Evolutionary conservation across 2,888 invertebrate species (phyloP).

Genomic region (Epinotia ramella): DNA sequence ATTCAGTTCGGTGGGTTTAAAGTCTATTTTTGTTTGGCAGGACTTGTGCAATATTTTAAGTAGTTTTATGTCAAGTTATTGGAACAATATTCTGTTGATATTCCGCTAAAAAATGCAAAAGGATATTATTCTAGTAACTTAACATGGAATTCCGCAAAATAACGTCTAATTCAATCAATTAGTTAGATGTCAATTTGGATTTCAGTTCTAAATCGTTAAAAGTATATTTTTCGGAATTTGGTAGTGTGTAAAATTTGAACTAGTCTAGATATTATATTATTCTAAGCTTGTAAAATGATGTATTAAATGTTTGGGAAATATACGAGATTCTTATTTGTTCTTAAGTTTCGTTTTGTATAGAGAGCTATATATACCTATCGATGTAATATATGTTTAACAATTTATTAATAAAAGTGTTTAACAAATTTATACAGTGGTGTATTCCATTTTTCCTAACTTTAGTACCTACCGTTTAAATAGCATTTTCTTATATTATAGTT

Average conservation of each 20-base stretch:
- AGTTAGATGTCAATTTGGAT: not conserved
- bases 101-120: too few species aligned
- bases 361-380: conserved; percentile 73
- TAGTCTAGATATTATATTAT: too few species aligned
- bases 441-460: not conserved
- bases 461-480: too few species aligned
- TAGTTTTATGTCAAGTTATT: not conserved
- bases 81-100: too few species aligned
- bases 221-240: not conserved
- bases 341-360: conserved; percentile 79
- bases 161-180: too few species aligned
- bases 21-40: conserved; percentile 9
- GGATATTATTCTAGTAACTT: too few species aligned
- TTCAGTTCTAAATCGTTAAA: not conserved
- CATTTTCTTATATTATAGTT: too few species aligned
- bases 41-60: not conserved
- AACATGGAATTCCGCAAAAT: too few species aligned
- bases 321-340: not conserved
- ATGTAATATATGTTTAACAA: conserved; percentile 74
- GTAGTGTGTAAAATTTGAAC: not conserved
- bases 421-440: conserved; percentile 47
- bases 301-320: not conserved
- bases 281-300: not conserved
- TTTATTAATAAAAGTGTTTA: conserved; percentile 77
- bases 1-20: not conserved